Evolutionary conservation across 1,140 invertebrate species (phyloP), one percentile per base, ranked within the genome.

Genomic region (Cydia pomonella): DNA sequence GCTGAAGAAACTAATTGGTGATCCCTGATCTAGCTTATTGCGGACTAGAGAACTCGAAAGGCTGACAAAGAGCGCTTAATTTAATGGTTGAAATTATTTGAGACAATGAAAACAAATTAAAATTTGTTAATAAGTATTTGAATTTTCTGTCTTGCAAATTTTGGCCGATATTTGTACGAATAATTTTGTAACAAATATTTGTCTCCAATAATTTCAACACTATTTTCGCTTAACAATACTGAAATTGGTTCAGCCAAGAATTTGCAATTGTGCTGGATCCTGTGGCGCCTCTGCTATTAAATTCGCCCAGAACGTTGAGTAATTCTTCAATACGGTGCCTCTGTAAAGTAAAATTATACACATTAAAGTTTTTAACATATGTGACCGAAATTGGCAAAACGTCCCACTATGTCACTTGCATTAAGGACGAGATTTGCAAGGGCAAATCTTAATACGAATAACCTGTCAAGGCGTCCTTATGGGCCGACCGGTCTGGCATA

Each of bases 271-370:
- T 3, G 75, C 63, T 1, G 89, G 88, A 27, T 93, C 87, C 73
- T 89, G 86, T 6, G 90, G 92, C 16, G 93, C 93, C 74, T 93
- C 89, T 0, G 94, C 94, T 13, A 94, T 88, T 3, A 96, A 87
- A 59, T 96, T 94, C 21, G 95, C 94, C 96, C 96, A 97, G 84
- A 96, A 97, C 13, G 94, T 95, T 13, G 94, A 94, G 82, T 96
- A 97, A 63, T 95, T 94, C 88, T 96, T 95, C 73, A 97, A 82
- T 29, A 96, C 93, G 9, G 95, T 96, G 71, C 96, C 96, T 29
- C 96, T 96, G 94, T 63, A 95, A 95, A 78, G 79, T 89, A 80
- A 73, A 74, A 72, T 63, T 66, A 66, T 29, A 18, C 53, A 18
- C 3, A 27, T 41, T 9, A 21, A 38, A 21, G 4, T 72, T 18